phyloP scores from a whole-genome alignment of 2,797 vertebrate species.

The Gymnocypris eckloni region DNA sequence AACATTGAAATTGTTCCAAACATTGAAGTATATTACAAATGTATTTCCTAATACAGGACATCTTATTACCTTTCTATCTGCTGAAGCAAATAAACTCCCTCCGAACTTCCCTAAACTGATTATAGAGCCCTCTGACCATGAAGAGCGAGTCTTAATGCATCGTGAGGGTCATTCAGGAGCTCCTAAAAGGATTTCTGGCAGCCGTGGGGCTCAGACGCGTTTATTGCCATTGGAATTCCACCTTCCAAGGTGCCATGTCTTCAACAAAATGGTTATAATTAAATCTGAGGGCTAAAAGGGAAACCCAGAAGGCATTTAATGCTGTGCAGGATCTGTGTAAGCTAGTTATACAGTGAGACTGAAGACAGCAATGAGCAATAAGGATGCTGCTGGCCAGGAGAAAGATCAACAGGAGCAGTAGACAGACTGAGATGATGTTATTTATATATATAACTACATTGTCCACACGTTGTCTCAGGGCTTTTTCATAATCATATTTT shows the following conservation, averaged over 20 bases:
- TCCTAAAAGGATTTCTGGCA: slow-evolving; percentile 69
- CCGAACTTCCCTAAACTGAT: slow-evolving; percentile 44
- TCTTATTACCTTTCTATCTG: neutral
- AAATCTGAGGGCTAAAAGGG: slow-evolving; percentile 60
- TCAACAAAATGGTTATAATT: slow-evolving; percentile 65
- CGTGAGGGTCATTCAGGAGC: slow-evolving; percentile 68
- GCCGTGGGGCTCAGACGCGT: slow-evolving; percentile 54
- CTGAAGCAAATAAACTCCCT: slow-evolving; percentile 49
- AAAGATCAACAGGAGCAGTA: neutral
- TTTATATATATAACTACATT: neutral
- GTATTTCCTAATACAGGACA: neutral
- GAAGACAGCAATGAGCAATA: neutral
- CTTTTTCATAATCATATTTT: neutral
- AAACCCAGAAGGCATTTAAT: slow-evolving; percentile 65
- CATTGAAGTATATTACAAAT: slow-evolving; percentile 11
- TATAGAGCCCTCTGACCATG: slow-evolving; percentile 22
- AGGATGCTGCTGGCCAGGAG: neutral
- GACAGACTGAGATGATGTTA: neutral
- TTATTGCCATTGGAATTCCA: slow-evolving; percentile 62
- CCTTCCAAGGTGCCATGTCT: slow-evolving; percentile 65
- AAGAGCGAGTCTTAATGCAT: slow-evolving; percentile 46
- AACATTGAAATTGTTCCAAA: neutral
- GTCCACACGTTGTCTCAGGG: neutral
- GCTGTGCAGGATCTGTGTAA: slow-evolving; percentile 54
- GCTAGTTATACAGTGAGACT: slow-evolving; percentile 12